Conservation (phyloP, 2,888 invertebrate genomes). For the Oscheius sp. region DNA sequence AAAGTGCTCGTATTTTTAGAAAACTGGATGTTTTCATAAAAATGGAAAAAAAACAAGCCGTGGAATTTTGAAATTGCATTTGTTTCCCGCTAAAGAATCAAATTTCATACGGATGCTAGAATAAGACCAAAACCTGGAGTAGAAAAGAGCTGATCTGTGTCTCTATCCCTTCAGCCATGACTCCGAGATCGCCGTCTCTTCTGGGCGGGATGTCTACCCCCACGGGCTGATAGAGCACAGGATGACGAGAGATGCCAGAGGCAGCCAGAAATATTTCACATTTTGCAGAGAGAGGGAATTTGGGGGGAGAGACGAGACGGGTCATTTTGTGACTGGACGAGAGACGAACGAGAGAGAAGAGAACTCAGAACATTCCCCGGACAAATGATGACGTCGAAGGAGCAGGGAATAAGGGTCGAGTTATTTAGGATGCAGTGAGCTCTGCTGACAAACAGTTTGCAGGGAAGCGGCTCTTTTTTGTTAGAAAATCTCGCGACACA, state of each 20-base stretch:
- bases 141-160: neutral
- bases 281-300: neutral
- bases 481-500: too few species aligned
- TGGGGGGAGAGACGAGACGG: neutral
- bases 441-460: neutral
- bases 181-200: neutral
- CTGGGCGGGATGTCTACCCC: slow-evolving; percentile 16
- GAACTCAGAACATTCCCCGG: neutral
- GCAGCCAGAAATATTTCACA: neutral
- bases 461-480: too few species aligned
- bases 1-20: neutral
- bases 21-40: neutral
- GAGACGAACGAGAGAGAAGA: slow-evolving; percentile 4
- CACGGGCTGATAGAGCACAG: too few species aligned
- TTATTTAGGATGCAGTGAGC: neutral
- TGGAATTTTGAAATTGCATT: too few species aligned
- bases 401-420: slow-evolving; percentile 9
- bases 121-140: too few species aligned
- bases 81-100: too few species aligned
- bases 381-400: slow-evolving; percentile 2
- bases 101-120: too few species aligned
- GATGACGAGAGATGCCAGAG: too few species aligned
- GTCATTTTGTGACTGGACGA: slow-evolving; percentile 3
- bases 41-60: neutral
- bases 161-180: neutral